Conservation (phyloP, 2,113 vertebrate species). For the Paramisgurnus dabryanus region DNA sequence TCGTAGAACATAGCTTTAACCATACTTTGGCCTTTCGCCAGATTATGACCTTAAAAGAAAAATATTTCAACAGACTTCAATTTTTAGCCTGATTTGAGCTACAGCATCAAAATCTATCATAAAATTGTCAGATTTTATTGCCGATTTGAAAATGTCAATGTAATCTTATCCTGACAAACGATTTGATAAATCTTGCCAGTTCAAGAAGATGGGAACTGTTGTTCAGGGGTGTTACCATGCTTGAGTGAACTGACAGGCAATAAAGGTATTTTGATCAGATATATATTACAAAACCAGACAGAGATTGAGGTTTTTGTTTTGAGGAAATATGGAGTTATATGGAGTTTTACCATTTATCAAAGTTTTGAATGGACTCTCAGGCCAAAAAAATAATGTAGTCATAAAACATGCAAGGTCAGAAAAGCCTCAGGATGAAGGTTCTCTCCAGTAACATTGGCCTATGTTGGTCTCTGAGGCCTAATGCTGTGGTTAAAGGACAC, state of each 20-base stretch:
- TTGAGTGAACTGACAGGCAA: background rate
- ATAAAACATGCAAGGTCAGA: constrained; percentile 18
- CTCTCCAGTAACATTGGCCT: constrained; percentile 32
- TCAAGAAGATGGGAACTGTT: too few species aligned
- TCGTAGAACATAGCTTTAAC: too few species aligned
- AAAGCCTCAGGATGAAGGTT: background rate
- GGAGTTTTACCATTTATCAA: constrained; percentile 22
- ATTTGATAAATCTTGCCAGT: too few species aligned
- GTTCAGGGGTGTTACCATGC: too few species aligned
- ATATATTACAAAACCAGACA: constrained; percentile 14
- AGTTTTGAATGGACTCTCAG: constrained; percentile 27
- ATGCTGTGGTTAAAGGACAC: constrained; percentile 21
- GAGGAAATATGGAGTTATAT: background rate
- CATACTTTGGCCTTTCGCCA: too few species aligned
- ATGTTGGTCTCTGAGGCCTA: constrained; percentile 20
- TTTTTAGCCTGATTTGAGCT: background rate
- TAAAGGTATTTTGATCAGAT: background rate
- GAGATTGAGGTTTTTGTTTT: background rate
- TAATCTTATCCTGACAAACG: too few species aligned
- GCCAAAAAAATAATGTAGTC: constrained; percentile 31
- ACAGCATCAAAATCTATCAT: too few species aligned
- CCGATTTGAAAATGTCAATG: too few species aligned
- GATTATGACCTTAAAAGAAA: too few species aligned
- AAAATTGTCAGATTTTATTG: too few species aligned
- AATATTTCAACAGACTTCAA: background rate